phyloP scores from a whole-genome alignment of 2,113 vertebrate species.

The Willisornis vidua region DNA sequence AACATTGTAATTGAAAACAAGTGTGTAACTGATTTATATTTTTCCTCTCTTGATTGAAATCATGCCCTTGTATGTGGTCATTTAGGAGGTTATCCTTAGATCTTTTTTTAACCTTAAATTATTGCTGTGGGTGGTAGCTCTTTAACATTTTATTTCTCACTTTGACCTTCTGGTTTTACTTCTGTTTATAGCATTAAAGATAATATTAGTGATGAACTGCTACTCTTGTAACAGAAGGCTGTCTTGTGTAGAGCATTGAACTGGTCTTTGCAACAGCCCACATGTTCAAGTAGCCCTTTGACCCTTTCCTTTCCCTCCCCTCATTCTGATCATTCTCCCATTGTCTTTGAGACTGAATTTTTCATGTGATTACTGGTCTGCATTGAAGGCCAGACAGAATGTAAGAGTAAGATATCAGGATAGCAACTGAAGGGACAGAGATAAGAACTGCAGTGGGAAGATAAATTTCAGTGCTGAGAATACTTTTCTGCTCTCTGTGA shows the following conservation, averaged over 20 bases:
- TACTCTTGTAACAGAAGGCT: not conserved
- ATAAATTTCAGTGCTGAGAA: slow-evolving; percentile 74
- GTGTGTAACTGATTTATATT: not conserved
- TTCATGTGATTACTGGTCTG: slow-evolving; percentile 83
- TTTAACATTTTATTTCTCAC: not conserved
- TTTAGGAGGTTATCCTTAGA: not conserved
- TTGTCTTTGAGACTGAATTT: slow-evolving; percentile 83
- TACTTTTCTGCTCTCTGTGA: slow-evolving; percentile 77
- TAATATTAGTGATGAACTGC: not conserved
- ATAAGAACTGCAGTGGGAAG: slow-evolving; percentile 78
- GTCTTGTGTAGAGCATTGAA: not conserved
- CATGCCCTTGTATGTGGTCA: not conserved
- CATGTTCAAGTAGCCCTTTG: slow-evolving; percentile 29
- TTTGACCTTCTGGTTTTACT: not conserved
- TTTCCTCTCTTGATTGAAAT: not conserved
- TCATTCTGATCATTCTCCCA: slow-evolving; percentile 9
- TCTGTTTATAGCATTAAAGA: not conserved
- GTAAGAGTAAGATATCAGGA: slow-evolving; percentile 76
- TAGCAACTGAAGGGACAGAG: slow-evolving; percentile 42
- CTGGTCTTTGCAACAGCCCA: not conserved
- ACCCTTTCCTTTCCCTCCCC: not conserved
- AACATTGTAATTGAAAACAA: not conserved
- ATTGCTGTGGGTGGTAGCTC: not conserved
- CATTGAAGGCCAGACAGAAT: slow-evolving; percentile 50
- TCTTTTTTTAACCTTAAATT: not conserved